These are phyloP conservation scores for Ennomos fuscantarius DNA, from an alignment of 2,888 invertebrate genomes.

Conservation along the genomic window DNA sequence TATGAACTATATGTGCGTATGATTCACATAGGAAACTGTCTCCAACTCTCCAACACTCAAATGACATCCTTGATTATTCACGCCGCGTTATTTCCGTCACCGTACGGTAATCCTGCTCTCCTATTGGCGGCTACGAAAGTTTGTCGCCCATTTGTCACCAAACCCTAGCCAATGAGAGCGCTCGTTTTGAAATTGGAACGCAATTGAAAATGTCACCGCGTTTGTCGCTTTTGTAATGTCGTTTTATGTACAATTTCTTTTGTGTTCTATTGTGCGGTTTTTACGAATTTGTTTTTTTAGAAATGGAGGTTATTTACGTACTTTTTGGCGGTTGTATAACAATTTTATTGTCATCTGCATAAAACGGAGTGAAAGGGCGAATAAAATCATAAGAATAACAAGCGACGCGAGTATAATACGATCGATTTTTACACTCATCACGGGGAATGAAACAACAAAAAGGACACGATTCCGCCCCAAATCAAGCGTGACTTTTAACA, in stretches of 20 bases:
- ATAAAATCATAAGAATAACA: slow-evolving; percentile 8
- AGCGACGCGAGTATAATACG: slow-evolving; percentile 52
- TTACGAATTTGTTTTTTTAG: slow-evolving; percentile 23
- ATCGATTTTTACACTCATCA: slow-evolving; percentile 78
- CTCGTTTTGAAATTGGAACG: slow-evolving; percentile 64
- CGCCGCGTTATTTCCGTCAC: slow-evolving; percentile 52
- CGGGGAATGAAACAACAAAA: slow-evolving; percentile 78
- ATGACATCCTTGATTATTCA: slow-evolving; percentile 58
- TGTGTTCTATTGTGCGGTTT: slow-evolving; percentile 46
- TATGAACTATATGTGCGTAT: background rate
- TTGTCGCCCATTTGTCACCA: slow-evolving; percentile 85
- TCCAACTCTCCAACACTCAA: slow-evolving; percentile 36
- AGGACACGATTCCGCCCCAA: slow-evolving; percentile 80
- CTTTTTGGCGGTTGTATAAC: slow-evolving; percentile 37
- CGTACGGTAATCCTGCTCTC: slow-evolving; percentile 43
- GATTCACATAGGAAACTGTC: slow-evolving; percentile 30
- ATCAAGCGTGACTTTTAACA: slow-evolving; percentile 82
- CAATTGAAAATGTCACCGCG: slow-evolving; percentile 71
- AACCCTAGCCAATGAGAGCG: slow-evolving; percentile 68
- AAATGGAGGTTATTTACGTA: slow-evolving; percentile 10
- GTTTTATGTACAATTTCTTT: slow-evolving; percentile 58
- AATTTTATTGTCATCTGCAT: slow-evolving; percentile 43
- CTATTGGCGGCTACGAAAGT: slow-evolving; percentile 64
- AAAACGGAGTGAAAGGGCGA: slow-evolving; percentile 40
- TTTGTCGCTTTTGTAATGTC: slow-evolving; percentile 39